These are phyloP conservation scores for Scaptomyza parva DNA, from an alignment of 2,888 invertebrate species.

Conservation along the genomic window DNA sequence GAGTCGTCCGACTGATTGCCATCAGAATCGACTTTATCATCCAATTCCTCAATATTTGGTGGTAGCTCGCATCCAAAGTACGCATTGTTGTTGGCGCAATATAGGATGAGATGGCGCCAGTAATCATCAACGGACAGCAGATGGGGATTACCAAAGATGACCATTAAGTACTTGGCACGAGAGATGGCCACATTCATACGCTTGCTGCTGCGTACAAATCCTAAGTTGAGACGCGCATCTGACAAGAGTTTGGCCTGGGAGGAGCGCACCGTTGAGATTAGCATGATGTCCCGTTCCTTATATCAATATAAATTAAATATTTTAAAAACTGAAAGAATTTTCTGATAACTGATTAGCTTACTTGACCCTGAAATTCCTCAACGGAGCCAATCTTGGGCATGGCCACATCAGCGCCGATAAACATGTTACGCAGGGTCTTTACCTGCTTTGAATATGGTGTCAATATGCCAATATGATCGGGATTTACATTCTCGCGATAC, in stretches of 20 bases:
- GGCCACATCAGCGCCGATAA: conserved; percentile 85
- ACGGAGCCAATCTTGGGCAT: conserved; percentile 91
- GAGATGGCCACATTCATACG: conserved; percentile 96
- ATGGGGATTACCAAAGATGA: conserved; percentile 94
- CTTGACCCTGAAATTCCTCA: conserved; percentile 95
- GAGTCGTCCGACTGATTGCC: background rate
- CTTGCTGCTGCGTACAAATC: conserved; percentile 90
- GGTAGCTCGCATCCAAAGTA: conserved; percentile 90
- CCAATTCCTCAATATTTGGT: conserved; percentile 9
- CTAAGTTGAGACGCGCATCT: conserved; percentile 87
- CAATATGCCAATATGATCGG: conserved; percentile 91
- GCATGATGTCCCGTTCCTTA: conserved; percentile 86
- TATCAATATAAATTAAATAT: background rate
- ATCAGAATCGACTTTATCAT: conserved; percentile 23
- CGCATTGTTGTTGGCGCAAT: conserved; percentile 88
- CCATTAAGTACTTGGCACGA: conserved; percentile 89
- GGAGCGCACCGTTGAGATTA: conserved; percentile 90
- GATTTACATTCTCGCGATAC: conserved; percentile 87
- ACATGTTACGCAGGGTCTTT: conserved; percentile 79
- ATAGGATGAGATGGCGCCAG: conserved; percentile 89
- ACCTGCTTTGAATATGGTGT: conserved; percentile 97
- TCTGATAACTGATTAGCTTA: conserved; percentile 76
- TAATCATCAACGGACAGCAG: conserved; percentile 88
- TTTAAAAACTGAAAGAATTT: background rate
- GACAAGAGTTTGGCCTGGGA: conserved; percentile 82